A percentile compares a stretch with the other conserved stretches of the same genome.
These are phyloP conservation scores for Erithacus rubecula DNA, from an alignment of 2,797 vertebrate species.

Conservation along the genomic window DNA sequence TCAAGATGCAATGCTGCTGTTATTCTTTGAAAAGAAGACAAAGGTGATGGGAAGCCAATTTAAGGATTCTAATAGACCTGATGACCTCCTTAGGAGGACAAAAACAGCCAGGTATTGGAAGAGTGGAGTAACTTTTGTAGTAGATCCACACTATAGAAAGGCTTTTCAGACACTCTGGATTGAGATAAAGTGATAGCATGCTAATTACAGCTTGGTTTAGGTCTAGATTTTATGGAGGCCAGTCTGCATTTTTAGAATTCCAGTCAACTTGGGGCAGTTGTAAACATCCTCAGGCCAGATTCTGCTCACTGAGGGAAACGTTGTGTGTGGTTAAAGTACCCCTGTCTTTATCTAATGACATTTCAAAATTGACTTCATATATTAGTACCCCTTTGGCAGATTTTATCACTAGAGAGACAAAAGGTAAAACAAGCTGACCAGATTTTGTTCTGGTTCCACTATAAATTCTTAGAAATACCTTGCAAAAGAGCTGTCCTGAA, in stretches of 20 bases:
- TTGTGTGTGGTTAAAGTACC: neutral
- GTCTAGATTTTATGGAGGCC: neutral
- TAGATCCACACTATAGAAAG: neutral
- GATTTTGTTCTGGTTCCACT: neutral
- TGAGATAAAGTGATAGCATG: neutral
- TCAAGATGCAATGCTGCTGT: neutral
- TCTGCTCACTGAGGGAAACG: neutral
- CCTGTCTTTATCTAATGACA: neutral
- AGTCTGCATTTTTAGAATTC: conserved; percentile 26
- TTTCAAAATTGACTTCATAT: neutral
- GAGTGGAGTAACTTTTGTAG: neutral
- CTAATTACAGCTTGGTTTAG: neutral
- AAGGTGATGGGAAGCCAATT: neutral
- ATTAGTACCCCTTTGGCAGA: neutral
- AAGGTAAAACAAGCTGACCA: neutral
- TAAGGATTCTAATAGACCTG: neutral
- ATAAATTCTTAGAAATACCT: neutral
- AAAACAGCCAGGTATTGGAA: neutral
- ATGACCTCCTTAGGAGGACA: neutral
- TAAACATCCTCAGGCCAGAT: neutral
- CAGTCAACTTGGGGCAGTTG: neutral
- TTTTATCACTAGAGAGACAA: neutral
- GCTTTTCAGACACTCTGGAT: neutral
- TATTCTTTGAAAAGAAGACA: neutral
- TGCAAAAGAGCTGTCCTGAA: neutral